Conservation (phyloP, 2,888 invertebrate species). For the Cyclophora albipunctata region DNA sequence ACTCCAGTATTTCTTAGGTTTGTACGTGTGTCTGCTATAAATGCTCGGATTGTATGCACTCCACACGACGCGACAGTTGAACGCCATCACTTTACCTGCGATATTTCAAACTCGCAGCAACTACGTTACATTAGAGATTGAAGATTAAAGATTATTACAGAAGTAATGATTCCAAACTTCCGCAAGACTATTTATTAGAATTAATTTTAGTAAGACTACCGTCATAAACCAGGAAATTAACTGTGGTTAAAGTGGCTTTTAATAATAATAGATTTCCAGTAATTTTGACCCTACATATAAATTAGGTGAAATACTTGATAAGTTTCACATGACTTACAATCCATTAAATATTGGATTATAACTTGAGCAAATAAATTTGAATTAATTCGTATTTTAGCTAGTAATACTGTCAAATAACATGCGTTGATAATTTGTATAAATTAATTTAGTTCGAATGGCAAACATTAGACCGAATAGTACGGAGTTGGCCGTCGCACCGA, state of each 20-base stretch:
- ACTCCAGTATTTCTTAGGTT: slow-evolving; percentile 16
- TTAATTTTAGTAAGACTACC: slow-evolving; percentile 15
- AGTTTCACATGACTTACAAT: too few species aligned
- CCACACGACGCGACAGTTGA: background rate
- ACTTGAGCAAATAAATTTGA: too few species aligned
- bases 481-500: slow-evolving; percentile 33
- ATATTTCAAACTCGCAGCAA: background rate
- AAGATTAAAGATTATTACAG: too few species aligned
- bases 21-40: slow-evolving; percentile 5
- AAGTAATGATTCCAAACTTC: slow-evolving; percentile 6
- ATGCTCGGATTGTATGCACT: too few species aligned
- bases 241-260: slow-evolving; percentile 13
- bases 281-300: slow-evolving; percentile 11
- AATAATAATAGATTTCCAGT: slow-evolving; percentile 12
- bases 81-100: background rate
- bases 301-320: slow-evolving; percentile 1
- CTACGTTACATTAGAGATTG: slow-evolving; percentile 4
- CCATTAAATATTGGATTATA: too few species aligned
- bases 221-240: slow-evolving; percentile 13
- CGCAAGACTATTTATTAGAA: slow-evolving; percentile 14
- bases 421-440: slow-evolving; percentile 15
- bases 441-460: slow-evolving; percentile 30
- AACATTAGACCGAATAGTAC: slow-evolving; percentile 18
- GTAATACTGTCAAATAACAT: too few species aligned
- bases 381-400: too few species aligned